Evolutionary conservation across 2,888 invertebrate species (phyloP), one percentile per base, ranked within the genome.

Genomic region (Cheilosia grossa): DNA sequence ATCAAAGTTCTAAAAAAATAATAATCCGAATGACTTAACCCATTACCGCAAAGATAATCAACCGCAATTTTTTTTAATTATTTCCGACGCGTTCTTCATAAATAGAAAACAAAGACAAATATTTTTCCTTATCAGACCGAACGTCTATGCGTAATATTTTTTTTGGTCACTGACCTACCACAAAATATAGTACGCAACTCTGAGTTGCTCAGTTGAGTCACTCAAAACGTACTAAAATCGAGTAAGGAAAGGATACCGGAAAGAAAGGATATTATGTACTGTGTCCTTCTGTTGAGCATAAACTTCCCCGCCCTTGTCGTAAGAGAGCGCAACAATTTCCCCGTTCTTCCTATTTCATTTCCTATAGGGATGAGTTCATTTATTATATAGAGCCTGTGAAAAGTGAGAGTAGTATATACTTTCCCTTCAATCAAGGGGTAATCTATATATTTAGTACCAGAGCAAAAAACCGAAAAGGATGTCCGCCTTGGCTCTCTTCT

Each of bases 371-470:
- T 67, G 67, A 54, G 54, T 66, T 1, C 21, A 21, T 63, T 49
- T 58, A 56, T 51, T 4, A 37, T 37, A 13, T 37, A 10, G 1
- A 67, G 42, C 30, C 61, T 42, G 51, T 83, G 69, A 75, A 85
- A 85, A 85, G 85, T 77, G 85, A 85, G 81, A 85, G 85, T 51
- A 9, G 51, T 77, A 79, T 0, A 81, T 85, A 69, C 59, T 77
- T 77, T 77, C 44, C 10, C 44, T 72, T 75, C 24, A 4, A 27
- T 21, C 42, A 78, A 54, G 49, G 63, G 56, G 44, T 61, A 24
- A 13, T 13, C 30, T 17, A 17, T 24, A 10, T 44, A 44, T 17
- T 44, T 15, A 51, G n/a, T 37, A 54, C 42, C 58, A 17, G 53
- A 15, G 2, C 7, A 77, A 33, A 40, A 33, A 37, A 27, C 19